Percentiles rank a stretch among this genome's conserved stretches.
These are phyloP conservation scores for Aphelenchoides fujianensis DNA, from an alignment of 1,140 invertebrate genomes.

Conservation along the genomic window DNA sequence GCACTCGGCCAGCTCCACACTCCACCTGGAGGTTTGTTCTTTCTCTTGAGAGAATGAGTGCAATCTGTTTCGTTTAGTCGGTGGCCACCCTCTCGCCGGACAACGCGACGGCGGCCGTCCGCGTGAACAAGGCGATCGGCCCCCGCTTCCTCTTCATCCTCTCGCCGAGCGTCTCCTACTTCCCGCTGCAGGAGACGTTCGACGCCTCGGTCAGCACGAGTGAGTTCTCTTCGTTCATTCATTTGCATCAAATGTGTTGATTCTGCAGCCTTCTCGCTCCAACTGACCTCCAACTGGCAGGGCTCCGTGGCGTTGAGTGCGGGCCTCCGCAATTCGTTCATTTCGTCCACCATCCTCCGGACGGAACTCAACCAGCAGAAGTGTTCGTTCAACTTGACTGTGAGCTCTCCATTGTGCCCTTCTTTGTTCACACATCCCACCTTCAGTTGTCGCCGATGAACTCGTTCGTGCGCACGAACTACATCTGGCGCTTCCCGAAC, in stretches of 20 bases:
- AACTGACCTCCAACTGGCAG: constrained; percentile 44
- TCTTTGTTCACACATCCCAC: constrained; percentile 7
- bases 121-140: constrained; percentile 31
- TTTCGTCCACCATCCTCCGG: constrained; percentile 48
- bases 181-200: constrained; percentile 27
- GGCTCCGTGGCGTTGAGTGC: constrained; percentile 42
- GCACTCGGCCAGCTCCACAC: constrained; percentile 14
- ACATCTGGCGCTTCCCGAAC: constrained; percentile 36
- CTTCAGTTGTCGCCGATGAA: constrained; percentile 28
- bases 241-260: background rate
- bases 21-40: constrained; percentile 43
- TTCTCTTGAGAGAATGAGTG: background rate
- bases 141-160: constrained; percentile 39
- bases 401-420: constrained; percentile 3
- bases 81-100: constrained; percentile 30
- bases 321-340: constrained; percentile 22
- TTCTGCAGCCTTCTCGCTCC: constrained; percentile 40
- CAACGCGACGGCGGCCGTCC: constrained; percentile 17
- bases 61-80: constrained; percentile 33
- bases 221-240: constrained; percentile 19
- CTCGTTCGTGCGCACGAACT: constrained; percentile 11
- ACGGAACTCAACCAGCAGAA: constrained; percentile 57
- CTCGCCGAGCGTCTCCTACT: constrained; percentile 49
- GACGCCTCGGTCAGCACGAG: constrained; percentile 37
- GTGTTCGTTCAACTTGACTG: constrained; percentile 43